Evolutionary conservation across 1,140 invertebrate species (phyloP).

Genomic region (Meteorus sp.): DNA sequence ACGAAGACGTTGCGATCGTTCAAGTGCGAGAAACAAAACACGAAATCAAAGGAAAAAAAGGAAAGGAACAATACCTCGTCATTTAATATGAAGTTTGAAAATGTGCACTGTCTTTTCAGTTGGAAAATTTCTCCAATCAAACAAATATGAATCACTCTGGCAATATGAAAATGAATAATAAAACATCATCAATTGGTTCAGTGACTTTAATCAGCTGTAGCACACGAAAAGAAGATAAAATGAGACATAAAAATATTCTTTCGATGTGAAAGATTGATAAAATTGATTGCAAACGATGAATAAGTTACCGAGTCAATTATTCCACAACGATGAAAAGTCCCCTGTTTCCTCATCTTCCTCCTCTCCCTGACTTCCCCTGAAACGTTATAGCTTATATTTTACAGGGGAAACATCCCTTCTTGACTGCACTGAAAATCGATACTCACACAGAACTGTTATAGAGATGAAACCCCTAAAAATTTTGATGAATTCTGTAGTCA

Average conservation of each 20-base stretch:
- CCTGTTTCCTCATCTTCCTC: background rate
- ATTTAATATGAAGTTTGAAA: too few relatives aligned
- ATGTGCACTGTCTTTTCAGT: too few relatives aligned
- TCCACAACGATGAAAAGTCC: background rate
- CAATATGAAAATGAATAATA: too few relatives aligned
- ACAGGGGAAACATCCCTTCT: background rate
- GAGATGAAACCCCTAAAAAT: background rate
- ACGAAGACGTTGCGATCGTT: background rate
- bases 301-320: constrained; percentile 7
- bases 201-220: background rate
- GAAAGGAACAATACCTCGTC: too few relatives aligned
- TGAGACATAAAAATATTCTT: background rate
- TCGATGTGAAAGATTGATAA: background rate
- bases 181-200: too few relatives aligned
- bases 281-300: constrained; percentile 9
- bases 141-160: too few relatives aligned
- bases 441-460: too few relatives aligned
- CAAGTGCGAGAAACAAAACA: too few relatives aligned
- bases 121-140: too few relatives aligned
- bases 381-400: background rate
- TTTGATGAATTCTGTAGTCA: background rate
- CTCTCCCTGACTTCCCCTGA: background rate
- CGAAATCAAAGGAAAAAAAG: too few relatives aligned
- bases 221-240: background rate
- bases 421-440: background rate